Conservation (phyloP, 2,113 vertebrate species). For the Seriola aureovittata region DNA sequence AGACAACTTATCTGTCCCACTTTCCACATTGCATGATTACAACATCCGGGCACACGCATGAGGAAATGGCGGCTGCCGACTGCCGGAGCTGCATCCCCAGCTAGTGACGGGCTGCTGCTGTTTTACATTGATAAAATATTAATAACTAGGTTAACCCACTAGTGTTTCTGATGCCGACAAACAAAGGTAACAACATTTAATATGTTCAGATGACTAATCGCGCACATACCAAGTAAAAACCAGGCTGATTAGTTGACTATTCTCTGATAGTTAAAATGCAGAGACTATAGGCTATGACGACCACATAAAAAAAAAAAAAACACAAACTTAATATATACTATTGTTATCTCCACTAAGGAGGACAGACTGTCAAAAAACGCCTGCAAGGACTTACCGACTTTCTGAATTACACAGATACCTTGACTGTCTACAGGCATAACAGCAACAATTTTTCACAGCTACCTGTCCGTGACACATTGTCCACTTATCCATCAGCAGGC, state of each 20-base stretch:
- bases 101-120: too few species aligned
- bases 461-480: constrained; percentile 72
- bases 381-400: constrained; percentile 50
- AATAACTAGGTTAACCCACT: too few species aligned
- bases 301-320: background rate
- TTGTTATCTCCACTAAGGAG: constrained; percentile 29
- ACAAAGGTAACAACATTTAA: too few species aligned
- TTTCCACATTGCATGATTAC: too few species aligned
- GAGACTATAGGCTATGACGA: background rate
- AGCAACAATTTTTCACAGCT: constrained; percentile 74
- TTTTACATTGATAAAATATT: too few species aligned
- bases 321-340: constrained; percentile 1
- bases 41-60: too few species aligned
- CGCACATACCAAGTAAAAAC: background rate
- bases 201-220: too few species aligned
- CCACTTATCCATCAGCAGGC: constrained; percentile 72
- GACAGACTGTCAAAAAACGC: constrained; percentile 50
- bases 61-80: too few species aligned
- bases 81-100: too few species aligned
- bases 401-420: constrained; percentile 75
- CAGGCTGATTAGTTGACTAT: background rate
- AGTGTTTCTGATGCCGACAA: too few species aligned
- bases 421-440: constrained; percentile 67
- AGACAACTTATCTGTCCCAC: too few species aligned
- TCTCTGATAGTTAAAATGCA: constrained; percentile 17